phyloP scores from a whole-genome alignment of 2,888 invertebrate genomes.

The Ormyrus labotus region DNA sequence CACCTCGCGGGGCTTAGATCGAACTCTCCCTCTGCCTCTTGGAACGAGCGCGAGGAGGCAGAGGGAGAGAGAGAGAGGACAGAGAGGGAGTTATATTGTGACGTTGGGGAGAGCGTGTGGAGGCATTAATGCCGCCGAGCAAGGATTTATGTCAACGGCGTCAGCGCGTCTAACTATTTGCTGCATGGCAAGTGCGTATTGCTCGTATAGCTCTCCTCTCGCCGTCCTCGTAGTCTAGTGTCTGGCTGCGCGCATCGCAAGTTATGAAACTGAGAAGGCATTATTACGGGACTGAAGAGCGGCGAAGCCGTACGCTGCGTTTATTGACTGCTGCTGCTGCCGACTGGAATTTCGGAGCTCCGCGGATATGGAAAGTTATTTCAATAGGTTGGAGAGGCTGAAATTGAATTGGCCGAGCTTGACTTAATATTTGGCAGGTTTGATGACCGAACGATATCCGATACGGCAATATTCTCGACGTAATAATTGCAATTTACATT shows the following conservation, averaged over 20 bases:
- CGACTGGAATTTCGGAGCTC: no score
- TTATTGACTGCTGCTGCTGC: background rate
- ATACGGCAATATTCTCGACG: no score
- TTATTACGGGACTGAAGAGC: constrained; percentile 6
- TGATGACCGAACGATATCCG: no score
- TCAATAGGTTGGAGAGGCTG: no score
- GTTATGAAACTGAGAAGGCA: constrained; percentile 26
- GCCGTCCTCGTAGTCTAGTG: no score
- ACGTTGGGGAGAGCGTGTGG: background rate
- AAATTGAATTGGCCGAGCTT: no score
- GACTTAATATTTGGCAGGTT: no score
- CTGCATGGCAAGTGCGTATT: background rate
- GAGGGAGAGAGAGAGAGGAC: background rate
- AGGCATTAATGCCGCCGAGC: constrained; percentile 20
- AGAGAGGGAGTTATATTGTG: constrained; percentile 3
- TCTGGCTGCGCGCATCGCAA: background rate
- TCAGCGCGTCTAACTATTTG: constrained; percentile 34
- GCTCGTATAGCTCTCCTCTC: no score
- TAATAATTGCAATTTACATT: no score
- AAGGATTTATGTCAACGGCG: constrained; percentile 38
- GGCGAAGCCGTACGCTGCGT: background rate
- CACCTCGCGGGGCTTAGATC: background rate
- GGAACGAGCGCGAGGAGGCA: background rate
- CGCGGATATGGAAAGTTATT: no score
- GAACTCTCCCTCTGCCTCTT: no score